Percentiles rank a stretch among this genome's conserved stretches.
These are phyloP conservation scores for Takifugu flavidus DNA, from an alignment of 2,113 vertebrate species.

Conservation along the genomic window DNA sequence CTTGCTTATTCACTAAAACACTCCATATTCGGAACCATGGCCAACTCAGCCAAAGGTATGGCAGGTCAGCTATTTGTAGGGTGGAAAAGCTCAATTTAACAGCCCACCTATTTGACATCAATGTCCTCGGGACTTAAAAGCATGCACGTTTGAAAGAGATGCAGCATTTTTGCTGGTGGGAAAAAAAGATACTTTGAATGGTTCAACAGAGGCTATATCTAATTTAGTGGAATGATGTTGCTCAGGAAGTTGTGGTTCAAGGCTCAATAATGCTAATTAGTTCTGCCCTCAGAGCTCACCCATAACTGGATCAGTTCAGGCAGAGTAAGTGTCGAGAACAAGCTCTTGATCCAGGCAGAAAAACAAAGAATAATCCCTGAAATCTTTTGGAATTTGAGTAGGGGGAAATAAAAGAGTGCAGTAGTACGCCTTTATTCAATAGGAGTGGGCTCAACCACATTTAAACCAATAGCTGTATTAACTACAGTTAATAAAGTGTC, in stretches of 20 bases:
- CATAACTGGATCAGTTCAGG: conserved; percentile 44
- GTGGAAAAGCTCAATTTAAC: conserved; percentile 17
- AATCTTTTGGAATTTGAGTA: too few species aligned
- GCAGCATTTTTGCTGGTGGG: neutral
- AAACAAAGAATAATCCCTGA: too few species aligned
- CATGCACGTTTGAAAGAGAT: neutral
- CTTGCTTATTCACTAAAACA: conserved; percentile 28
- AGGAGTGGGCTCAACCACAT: too few species aligned
- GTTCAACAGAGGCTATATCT: neutral
- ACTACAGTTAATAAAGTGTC: neutral
- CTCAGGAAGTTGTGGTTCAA: neutral
- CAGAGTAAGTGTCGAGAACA: conserved; percentile 37
- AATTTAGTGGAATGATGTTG: conserved; percentile 10
- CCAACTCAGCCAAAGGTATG: conserved; percentile 24
- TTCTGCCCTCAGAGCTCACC: conserved; percentile 26
- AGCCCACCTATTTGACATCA: neutral
- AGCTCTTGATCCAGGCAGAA: neutral
- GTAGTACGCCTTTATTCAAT: too few species aligned
- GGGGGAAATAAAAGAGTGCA: too few species aligned
- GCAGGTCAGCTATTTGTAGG: conserved; percentile 25
- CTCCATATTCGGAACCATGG: conserved; percentile 2
- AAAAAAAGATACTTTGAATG: neutral
- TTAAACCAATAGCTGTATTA: too few species aligned
- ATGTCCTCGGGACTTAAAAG: neutral
- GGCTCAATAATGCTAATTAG: conserved; percentile 21